Conservation (phyloP, 2,113 vertebrate species). For the Indicator indicator region DNA sequence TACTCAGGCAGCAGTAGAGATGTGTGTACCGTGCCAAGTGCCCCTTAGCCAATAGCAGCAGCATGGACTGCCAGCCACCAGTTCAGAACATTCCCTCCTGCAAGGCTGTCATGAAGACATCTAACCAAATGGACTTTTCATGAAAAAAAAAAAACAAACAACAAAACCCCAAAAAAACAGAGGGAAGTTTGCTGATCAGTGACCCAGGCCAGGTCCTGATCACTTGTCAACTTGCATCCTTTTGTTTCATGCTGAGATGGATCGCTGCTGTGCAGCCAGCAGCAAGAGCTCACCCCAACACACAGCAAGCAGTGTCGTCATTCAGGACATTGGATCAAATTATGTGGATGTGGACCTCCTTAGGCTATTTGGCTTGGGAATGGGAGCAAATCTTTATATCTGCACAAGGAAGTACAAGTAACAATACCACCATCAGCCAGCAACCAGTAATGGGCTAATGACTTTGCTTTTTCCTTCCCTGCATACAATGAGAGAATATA, state of each 20-base stretch:
- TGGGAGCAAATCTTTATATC: not conserved
- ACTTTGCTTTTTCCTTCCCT: not conserved
- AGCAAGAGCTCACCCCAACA: not conserved
- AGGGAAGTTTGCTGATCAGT: conserved; percentile 38
- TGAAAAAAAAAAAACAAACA: not conserved
- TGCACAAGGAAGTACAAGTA: not conserved
- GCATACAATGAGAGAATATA: not conserved
- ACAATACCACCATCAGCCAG: not conserved
- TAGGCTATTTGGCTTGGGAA: not conserved
- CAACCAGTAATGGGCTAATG: not conserved
- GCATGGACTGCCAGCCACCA: not conserved
- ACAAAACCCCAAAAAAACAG: not conserved
- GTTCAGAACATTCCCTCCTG: conserved; percentile 28
- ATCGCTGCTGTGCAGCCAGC: conserved; percentile 19
- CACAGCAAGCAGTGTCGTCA: not conserved
- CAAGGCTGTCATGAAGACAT: not conserved
- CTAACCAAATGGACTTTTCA: conserved; percentile 1
- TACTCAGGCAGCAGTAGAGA: not conserved
- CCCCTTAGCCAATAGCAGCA: conserved; percentile 16
- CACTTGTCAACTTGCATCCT: conserved; percentile 28
- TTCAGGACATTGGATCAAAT: not conserved
- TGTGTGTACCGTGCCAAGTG: not conserved
- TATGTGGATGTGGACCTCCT: not conserved
- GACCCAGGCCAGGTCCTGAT: conserved; percentile 62
- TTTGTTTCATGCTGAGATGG: conserved; percentile 58